A percentile compares a stretch with the other conserved stretches of the same genome.
Evolutionary conservation across 2,797 vertebrate species (phyloP).

Genomic region (Mormyrops attenuatus): DNA sequence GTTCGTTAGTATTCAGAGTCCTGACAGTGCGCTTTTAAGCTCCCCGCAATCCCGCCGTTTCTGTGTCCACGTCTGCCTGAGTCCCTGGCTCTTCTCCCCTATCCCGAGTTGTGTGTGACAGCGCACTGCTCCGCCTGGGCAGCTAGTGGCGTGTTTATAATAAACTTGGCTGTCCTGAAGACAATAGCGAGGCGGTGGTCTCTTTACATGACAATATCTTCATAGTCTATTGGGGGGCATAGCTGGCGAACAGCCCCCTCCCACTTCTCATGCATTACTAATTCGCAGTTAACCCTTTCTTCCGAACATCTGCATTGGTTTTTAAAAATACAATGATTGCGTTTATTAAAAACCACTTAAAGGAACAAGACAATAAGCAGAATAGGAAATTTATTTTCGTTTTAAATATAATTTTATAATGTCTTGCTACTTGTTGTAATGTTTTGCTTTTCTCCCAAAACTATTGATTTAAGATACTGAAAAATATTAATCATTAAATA

Average conservation of each 20-base stretch:
- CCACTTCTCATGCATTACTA: slow-evolving; percentile 51
- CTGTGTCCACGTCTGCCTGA: slow-evolving; percentile 4
- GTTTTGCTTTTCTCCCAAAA: not conserved
- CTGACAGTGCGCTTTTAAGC: slow-evolving; percentile 18
- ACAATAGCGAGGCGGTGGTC: slow-evolving; percentile 76
- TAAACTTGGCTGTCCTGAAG: slow-evolving; percentile 68
- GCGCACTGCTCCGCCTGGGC: slow-evolving; percentile 52
- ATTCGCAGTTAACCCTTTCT: slow-evolving; percentile 49
- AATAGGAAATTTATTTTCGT: not conserved
- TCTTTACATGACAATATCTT: slow-evolving; percentile 80
- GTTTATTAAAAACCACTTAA: slow-evolving; percentile 50
- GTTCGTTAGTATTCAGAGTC: slow-evolving; percentile 6
- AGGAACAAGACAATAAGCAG: not conserved
- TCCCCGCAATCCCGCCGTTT: not conserved
- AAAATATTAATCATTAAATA: slow-evolving; percentile 8
- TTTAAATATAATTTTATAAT: not conserved
- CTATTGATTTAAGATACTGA: slow-evolving; percentile 8
- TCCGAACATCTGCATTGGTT: slow-evolving; percentile 51
- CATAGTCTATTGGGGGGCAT: slow-evolving; percentile 46
- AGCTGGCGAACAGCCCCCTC: slow-evolving; percentile 41
- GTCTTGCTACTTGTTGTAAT: not conserved
- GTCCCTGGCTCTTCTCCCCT: slow-evolving; percentile 22
- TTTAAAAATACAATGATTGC: slow-evolving; percentile 60
- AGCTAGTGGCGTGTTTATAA: slow-evolving; percentile 66
- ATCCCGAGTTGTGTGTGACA: slow-evolving; percentile 27